A percentile compares a stretch with the other conserved stretches of the same genome.
Evolutionary conservation across 2,888 invertebrate genomes (phyloP).

Genomic region (Eucera pruinosa): DNA sequence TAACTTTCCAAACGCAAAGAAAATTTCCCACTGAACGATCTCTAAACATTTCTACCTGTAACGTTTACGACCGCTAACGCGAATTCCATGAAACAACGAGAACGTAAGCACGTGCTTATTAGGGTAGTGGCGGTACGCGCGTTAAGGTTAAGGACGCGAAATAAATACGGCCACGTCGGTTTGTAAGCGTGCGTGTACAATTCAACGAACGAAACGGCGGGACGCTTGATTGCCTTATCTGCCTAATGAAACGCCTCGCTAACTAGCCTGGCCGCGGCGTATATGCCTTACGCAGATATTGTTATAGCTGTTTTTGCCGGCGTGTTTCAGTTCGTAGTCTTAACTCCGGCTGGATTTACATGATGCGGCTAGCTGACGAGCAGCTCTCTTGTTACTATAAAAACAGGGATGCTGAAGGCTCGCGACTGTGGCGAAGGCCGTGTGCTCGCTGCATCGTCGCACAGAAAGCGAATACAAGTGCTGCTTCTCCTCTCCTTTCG

Average conservation of each 20-base stretch:
- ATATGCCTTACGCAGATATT: conserved; percentile 77
- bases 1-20: too few species aligned
- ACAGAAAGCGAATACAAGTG: neutral
- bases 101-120: conserved; percentile 59
- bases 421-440: conserved; percentile 27
- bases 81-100: conserved; percentile 52
- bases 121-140: conserved; percentile 49
- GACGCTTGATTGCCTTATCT: conserved; percentile 82
- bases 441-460: conserved; percentile 16
- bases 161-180: conserved; percentile 33
- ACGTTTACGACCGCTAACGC: too few species aligned
- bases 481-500: neutral
- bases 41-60: too few species aligned
- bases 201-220: conserved; percentile 68
- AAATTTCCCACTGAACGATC: too few species aligned
- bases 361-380: conserved; percentile 65
- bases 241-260: conserved; percentile 82
- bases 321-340: conserved; percentile 71
- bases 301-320: conserved; percentile 80
- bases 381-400: conserved; percentile 40
- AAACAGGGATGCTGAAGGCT: conserved; percentile 37
- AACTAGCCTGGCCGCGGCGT: conserved; percentile 75
- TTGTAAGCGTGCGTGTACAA: conserved; percentile 36
- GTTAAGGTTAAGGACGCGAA: conserved; percentile 40
- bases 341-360: conserved; percentile 73